Conservation (phyloP, 2,113 vertebrate genomes). For the Syngnathus floridae region DNA sequence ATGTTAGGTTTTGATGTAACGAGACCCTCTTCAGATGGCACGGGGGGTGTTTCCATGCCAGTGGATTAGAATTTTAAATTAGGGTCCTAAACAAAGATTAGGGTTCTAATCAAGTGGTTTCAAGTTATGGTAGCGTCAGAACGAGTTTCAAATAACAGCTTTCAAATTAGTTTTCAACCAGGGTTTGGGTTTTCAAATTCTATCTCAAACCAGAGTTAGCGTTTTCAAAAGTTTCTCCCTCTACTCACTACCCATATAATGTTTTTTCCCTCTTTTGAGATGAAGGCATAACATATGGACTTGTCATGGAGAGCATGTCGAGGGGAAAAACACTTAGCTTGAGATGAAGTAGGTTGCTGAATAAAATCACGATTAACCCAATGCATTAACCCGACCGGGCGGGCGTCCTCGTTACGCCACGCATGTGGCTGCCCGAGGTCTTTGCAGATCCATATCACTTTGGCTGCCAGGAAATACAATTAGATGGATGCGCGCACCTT, state of each 20-base stretch:
- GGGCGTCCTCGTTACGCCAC: not conserved
- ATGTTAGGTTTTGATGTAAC: too few relatives aligned
- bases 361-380: constrained; percentile 32
- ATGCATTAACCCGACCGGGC: constrained; percentile 21
- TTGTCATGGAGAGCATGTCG: not conserved
- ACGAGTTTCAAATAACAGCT: too few relatives aligned
- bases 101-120: too few relatives aligned
- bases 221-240: not conserved
- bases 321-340: constrained; percentile 1
- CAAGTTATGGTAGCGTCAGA: too few relatives aligned
- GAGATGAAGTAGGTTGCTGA: constrained; percentile 6
- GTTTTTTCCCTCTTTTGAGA: not conserved
- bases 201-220: not conserved
- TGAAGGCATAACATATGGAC: not conserved
- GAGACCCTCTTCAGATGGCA: too few relatives aligned
- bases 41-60: too few relatives aligned
- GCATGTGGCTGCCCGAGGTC: constrained; percentile 35
- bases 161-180: too few relatives aligned
- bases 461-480: constrained; percentile 12
- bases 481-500: too few relatives aligned
- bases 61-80: too few relatives aligned
- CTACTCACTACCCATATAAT: not conserved
- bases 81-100: too few relatives aligned
- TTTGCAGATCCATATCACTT: constrained; percentile 40
- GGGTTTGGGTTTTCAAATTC: not conserved